phyloP scores from a whole-genome alignment of 2,888 invertebrate species.

The Drosophila crucigera region DNA sequence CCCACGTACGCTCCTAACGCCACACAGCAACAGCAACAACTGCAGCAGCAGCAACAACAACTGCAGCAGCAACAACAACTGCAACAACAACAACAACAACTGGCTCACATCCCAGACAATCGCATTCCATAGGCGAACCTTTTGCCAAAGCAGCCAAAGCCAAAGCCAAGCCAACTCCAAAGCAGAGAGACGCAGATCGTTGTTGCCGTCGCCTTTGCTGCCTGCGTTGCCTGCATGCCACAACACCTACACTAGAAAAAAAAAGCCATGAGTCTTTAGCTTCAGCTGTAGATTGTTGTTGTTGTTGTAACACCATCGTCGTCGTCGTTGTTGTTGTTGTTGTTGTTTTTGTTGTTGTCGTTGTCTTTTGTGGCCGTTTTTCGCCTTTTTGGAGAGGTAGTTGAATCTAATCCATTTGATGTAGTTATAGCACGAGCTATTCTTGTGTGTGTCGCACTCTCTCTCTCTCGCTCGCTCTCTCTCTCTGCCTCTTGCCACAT shows the following conservation, averaged over 20 bases:
- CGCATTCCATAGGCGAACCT: constrained; percentile 70
- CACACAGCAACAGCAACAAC: constrained; percentile 32
- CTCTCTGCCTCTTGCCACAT: not conserved
- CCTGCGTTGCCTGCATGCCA: constrained; percentile 65
- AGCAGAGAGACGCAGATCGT: constrained; percentile 4
- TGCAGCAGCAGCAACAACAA: constrained; percentile 1
- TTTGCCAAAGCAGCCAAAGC: constrained; percentile 31
- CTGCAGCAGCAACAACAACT: constrained; percentile 21
- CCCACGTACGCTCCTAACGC: constrained; percentile 74
- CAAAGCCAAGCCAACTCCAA: constrained; percentile 10
- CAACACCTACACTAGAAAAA: constrained; percentile 71
- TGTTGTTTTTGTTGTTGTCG: constrained; percentile 46
- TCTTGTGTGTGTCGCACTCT: constrained; percentile 73
- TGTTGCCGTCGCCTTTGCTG: constrained; percentile 28
- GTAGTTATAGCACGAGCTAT: constrained; percentile 84
- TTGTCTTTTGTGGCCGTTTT: constrained; percentile 75
- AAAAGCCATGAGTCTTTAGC: constrained; percentile 48
- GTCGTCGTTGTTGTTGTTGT: constrained; percentile 25
- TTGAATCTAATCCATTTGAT: constrained; percentile 83
- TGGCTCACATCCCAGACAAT: constrained; percentile 59
- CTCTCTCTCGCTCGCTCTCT: constrained; percentile 1
- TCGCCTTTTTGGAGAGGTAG: constrained; percentile 80
- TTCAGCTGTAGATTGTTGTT: constrained; percentile 32
- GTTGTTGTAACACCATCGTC: constrained; percentile 47
- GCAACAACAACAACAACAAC: constrained; percentile 26